Conservation (phyloP, 2,888 invertebrate species). For the Aspidiotus rigidus region DNA sequence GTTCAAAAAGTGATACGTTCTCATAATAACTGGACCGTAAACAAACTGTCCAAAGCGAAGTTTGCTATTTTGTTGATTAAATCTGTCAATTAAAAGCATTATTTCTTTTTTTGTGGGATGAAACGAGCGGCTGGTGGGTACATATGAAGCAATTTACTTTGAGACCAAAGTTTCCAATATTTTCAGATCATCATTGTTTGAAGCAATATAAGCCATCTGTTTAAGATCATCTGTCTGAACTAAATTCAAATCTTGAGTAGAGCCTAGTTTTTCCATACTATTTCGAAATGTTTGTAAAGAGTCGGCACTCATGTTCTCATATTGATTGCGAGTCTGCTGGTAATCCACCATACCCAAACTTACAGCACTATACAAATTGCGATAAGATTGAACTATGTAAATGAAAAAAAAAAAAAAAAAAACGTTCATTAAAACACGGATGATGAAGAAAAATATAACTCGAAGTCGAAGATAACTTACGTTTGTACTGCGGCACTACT, state of each 20-base stretch:
- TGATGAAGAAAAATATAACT: too few species aligned
- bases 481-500: too few species aligned
- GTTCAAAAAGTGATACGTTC: constrained; percentile 62
- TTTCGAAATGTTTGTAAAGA: background rate
- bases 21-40: constrained; percentile 76
- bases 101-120: background rate
- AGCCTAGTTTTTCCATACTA: background rate
- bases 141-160: background rate
- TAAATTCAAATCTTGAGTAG: background rate
- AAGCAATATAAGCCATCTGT: background rate
- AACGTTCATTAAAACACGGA: too few species aligned
- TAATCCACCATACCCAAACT: background rate
- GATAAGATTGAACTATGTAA: too few species aligned
- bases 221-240: background rate
- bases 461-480: too few species aligned
- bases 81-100: constrained; percentile 47
- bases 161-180: background rate
- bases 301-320: background rate
- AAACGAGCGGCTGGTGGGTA: background rate
- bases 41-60: constrained; percentile 66
- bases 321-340: background rate
- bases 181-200: background rate
- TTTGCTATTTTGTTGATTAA: constrained; percentile 59
- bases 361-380: background rate
- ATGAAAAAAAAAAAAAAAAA: too few species aligned